These are phyloP conservation scores for Beaufortia kweichowensis DNA, from an alignment of 2,113 vertebrate species.

Conservation along the genomic window DNA sequence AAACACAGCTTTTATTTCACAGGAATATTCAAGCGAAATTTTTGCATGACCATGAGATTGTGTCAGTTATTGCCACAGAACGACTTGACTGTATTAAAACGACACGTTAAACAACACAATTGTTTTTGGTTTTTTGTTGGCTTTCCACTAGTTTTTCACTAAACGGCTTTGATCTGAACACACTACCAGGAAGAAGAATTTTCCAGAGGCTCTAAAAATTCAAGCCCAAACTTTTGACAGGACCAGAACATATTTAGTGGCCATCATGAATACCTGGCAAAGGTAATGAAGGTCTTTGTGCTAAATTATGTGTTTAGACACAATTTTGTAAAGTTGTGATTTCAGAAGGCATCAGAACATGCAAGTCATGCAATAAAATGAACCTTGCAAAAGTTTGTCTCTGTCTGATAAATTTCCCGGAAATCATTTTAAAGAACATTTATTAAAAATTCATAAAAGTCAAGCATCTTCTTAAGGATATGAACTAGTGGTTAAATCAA, in stretches of 20 bases:
- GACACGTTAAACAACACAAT: too few species aligned
- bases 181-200: not conserved
- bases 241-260: not conserved
- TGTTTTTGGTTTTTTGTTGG: too few species aligned
- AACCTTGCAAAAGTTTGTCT: not conserved
- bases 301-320: not conserved
- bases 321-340: not conserved
- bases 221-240: not conserved
- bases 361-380: not conserved
- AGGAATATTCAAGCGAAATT: constrained; percentile 9
- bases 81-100: too few species aligned
- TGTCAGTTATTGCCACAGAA: too few species aligned
- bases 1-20: not conserved
- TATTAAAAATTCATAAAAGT: constrained; percentile 18
- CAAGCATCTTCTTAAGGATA: constrained; percentile 10
- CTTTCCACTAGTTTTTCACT: too few species aligned
- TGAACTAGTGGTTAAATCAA: constrained; percentile 4
- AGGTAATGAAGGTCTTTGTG: not conserved
- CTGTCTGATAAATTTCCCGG: constrained; percentile 2
- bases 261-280: not conserved
- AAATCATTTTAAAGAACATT: not conserved
- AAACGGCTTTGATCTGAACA: not conserved
- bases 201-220: not conserved
- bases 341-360: not conserved
- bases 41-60: constrained; percentile 35